Base-by-base conservation (phyloP, 2,888 invertebrate species). In the Xiphydria camelus region DNA sequence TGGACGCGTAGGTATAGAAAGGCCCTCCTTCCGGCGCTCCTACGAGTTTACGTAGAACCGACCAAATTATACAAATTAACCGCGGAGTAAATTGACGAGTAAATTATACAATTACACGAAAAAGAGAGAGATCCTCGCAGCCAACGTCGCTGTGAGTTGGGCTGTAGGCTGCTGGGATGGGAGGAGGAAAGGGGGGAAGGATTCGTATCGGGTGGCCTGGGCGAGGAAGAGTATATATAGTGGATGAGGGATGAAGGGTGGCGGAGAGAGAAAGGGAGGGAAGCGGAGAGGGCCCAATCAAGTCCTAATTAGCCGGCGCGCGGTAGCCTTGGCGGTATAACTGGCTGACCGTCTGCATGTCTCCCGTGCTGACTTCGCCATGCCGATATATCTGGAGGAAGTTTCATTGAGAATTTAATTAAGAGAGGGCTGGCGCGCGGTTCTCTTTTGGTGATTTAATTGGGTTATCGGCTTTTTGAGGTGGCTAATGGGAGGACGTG, bases 221-320 rank as follows among this genome's bases (percentile, higher is more conserved):
- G 46, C 31, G 36, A 42, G 20, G 14, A 15, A 33, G 19, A 9
- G 29, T 25, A 20, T 32, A 45, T 38, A 45, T 42, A 32, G 39
- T 35, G 32, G 48, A 26, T 12, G 17, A 4, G 37, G 23, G 18
- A n/a, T 20, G 19, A 39, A 29, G 20, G 35, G 19, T 31, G 41
- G 34, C 21, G 45, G 34, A 29, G 33, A 15, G 47, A 19, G 41
- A 31, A 29, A 15, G 51, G 32, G 40, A 39, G 19, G 40, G 39
- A 14, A 20, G 9, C 17, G 34, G 10, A 34, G 31, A 41, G 33
- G 38, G 59, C 59, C 45, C 65, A 68, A 70, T 71, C 68, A 57
- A 64, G 64, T 57, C 59, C 61, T 70, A 71, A 72, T 72, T 72
- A 71, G 62, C 58, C 58, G 52, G 58, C 50, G 53, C 49, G 20